Evolutionary conservation across 2,113 vertebrate genomes (phyloP), one percentile per base, ranked within the genome.

Genomic region (Anseranas semipalmata): DNA sequence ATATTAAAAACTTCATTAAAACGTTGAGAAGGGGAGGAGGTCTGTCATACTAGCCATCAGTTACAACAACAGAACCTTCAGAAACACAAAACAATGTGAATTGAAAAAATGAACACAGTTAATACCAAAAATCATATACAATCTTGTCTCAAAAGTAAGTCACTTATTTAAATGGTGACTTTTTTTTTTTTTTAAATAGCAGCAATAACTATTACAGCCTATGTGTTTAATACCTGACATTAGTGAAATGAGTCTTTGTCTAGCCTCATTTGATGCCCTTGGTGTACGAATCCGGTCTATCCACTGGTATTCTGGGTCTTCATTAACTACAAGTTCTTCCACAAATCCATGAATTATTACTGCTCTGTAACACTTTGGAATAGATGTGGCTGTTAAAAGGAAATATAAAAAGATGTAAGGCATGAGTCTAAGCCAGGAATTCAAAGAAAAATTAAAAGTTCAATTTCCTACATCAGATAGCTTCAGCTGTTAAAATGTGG

Each of bases 231-330:
- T 98, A 99, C 99, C 99, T 96, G 99, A 99, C 99, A 99, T 99
- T 45, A 99, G 98, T 5, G 99, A 99, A 96, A 99, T 99, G 82
- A 99, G 99, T 62, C 99, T 98, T 96, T 99, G 99, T 24, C 99
- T 98, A 43, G 99, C 99, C 91, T 99, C 99, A 46, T 99, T 99
- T 2, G 99, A 99, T 3, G 99, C 99, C 32, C 99, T 98, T 3
- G 99, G 99, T 30, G 99, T 99, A 87, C 99, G 98, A 89, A 99
- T 99, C 39, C 99, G 98, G 94, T 99, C 99, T 74, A 99, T 99
- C 99, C 99, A 99, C 53, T 99, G 99, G 97, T 99, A 99, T 78
- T 99, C 99, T 3, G 99, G 99, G 94, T 99, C 99, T 97, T 99
- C 99, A 55, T 99, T 99, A 56, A 99, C 99, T 25, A 99, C 99